phyloP scores from a whole-genome alignment of 1,140 invertebrate genomes.

The Ceratoteleas bidentatus region DNA sequence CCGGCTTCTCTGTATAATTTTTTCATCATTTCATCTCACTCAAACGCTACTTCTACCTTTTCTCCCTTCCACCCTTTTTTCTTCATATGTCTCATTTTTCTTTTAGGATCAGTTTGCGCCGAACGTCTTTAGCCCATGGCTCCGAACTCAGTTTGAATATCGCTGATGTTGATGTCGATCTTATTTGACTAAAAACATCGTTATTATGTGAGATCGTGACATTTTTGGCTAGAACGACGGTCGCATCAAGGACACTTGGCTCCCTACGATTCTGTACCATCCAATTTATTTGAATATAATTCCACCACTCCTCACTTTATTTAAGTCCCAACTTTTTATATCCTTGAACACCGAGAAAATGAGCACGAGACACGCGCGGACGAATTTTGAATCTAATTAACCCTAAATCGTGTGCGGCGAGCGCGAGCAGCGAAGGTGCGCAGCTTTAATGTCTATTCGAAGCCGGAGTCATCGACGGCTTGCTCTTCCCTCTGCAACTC shows the following conservation, averaged over 20 bases:
- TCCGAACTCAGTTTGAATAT: conserved; percentile 81
- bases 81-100: conserved; percentile 70
- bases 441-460: too few relatives aligned
- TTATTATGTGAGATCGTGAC: conserved; percentile 79
- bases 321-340: conserved; percentile 67
- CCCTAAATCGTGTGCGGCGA: too few relatives aligned
- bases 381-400: too few relatives aligned
- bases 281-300: conserved; percentile 77
- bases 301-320: conserved; percentile 69
- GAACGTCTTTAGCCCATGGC: conserved; percentile 80
- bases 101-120: conserved; percentile 81
- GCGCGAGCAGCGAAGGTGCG: too few relatives aligned
- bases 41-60: conserved; percentile 72
- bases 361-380: too few relatives aligned
- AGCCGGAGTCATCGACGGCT: too few relatives aligned
- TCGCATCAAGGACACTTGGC: conserved; percentile 82
- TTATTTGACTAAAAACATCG: conserved; percentile 69
- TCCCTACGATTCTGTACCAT: conserved; percentile 81
- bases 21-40: conserved; percentile 71
- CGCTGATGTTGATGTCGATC: conserved; percentile 71
- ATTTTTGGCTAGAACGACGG: conserved; percentile 82
- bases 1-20: conserved; percentile 81
- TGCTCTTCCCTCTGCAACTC: too few relatives aligned
- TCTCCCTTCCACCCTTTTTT: conserved; percentile 72
- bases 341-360: conserved; percentile 64